Percentiles rank a stretch among this genome's conserved stretches.
Conservation (phyloP, 2,888 invertebrate genomes). For the Pammene fasciana region DNA sequence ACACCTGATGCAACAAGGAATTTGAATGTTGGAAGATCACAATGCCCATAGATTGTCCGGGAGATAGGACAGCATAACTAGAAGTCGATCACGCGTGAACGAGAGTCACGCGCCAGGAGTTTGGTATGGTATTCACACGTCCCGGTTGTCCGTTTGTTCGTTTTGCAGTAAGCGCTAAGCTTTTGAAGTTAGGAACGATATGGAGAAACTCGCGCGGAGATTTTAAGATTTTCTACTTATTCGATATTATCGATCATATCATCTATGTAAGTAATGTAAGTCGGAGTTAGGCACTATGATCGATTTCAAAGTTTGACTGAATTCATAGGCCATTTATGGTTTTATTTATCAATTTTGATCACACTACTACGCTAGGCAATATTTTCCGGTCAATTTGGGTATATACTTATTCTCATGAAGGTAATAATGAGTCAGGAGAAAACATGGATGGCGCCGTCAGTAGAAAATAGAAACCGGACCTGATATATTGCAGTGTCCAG, state of each 20-base stretch:
- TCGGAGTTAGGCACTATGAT: too few relatives aligned
- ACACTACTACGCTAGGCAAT: too few relatives aligned
- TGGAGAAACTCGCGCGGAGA: conserved; percentile 4
- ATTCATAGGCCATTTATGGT: too few relatives aligned
- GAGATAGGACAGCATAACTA: conserved; percentile 69
- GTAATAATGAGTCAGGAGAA: too few relatives aligned
- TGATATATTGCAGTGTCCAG: too few relatives aligned
- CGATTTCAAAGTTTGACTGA: too few relatives aligned
- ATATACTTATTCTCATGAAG: too few relatives aligned
- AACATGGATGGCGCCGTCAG: too few relatives aligned
- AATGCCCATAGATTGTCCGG: conserved; percentile 64
- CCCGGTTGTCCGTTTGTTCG: conserved; percentile 51
- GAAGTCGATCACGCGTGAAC: conserved; percentile 74
- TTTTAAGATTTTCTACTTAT: conserved; percentile 12
- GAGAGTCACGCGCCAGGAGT: conserved; percentile 77
- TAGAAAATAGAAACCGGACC: too few relatives aligned
- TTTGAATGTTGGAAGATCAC: conserved; percentile 40
- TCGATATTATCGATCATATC: conserved; percentile 2
- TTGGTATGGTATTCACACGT: conserved; percentile 71
- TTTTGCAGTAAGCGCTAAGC: conserved; percentile 45
- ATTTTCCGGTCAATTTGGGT: too few relatives aligned
- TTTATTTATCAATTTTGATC: too few relatives aligned
- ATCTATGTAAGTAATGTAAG: too few relatives aligned
- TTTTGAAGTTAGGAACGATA: conserved; percentile 20
- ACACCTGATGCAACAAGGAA: conserved; percentile 39